Evolutionary conservation across 2,113 vertebrate genomes (phyloP), one percentile per base, ranked within the genome.

Genomic region (Stictonetta naevosa): DNA sequence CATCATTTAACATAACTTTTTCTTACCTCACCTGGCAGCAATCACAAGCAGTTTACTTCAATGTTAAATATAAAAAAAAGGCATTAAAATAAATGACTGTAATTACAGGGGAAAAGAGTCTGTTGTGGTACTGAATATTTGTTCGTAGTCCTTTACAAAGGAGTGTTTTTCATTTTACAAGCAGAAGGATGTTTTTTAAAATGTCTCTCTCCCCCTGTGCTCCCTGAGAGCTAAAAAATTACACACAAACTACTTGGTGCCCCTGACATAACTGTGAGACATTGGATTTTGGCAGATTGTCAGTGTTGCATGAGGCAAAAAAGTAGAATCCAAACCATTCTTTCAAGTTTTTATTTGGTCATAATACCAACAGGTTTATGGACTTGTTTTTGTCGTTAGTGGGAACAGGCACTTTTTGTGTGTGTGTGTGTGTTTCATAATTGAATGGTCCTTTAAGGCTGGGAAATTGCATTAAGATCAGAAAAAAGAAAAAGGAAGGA

Each of bases 401-500:
- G 15, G 13, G 42, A 72, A 52, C 6, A 88, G 53, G 44, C 87
- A 28, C 21, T 26, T 3, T 63, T 36, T 56, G 92, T 66, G 7
- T 38, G n/a, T 29, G 22, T 75, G 11, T 52, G 36, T 0, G 5
- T 38, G 15, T 84, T 86, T 91, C 69, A 48, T 91, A 93, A 92
- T 81, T 62, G 86, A 79, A 86, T 83, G 44, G 68, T 93, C 52
- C 68, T 92, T 84, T 91, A 84, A 84, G 74, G 18, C 15, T 68
- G 29, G 69, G 26, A 93, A 92, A 84, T 89, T 33, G 58, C 11
- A 42, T 68, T 91, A 71, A 59, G 48, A 64, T 74, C 33, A 69
- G n/a, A 13, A 3, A 33, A 71, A 80, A 56, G 3, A 50, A 76
- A 68, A 62, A 69, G 44, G 22, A 83, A 76, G 18, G 86, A 55